Percentiles rank a stretch among this genome's conserved stretches.
Evolutionary conservation across 2,888 invertebrate genomes (phyloP).

Genomic region (Rhingia campestris): DNA sequence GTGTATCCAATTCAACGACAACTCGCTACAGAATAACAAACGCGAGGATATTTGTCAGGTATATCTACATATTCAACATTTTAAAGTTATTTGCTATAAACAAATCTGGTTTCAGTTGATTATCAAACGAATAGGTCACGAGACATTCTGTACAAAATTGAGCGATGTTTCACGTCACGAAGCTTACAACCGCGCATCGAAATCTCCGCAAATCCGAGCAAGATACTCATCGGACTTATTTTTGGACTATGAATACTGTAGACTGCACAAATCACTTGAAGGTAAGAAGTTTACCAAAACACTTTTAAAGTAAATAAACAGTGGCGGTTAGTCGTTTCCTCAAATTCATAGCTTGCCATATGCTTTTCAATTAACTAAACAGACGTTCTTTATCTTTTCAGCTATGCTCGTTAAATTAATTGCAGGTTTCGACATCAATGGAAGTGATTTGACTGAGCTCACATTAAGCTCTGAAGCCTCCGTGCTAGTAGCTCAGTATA

Average conservation of each 20-base stretch:
- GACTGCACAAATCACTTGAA: constrained; percentile 92
- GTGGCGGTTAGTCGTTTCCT: not conserved
- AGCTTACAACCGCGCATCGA: constrained; percentile 94
- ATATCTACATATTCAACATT: not conserved
- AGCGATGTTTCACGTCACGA: constrained; percentile 94
- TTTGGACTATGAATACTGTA: constrained; percentile 97
- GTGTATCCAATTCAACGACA: constrained; percentile 94
- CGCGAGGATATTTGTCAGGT: constrained; percentile 89
- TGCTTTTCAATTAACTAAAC: not conserved
- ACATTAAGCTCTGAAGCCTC: constrained; percentile 82
- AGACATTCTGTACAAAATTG: constrained; percentile 93
- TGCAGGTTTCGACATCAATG: constrained; percentile 83
- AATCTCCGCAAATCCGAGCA: constrained; percentile 94
- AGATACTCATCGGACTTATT: constrained; percentile 90
- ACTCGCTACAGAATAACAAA: constrained; percentile 89
- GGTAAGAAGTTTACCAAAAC: constrained; percentile 81
- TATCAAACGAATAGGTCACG: constrained; percentile 94
- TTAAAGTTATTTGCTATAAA: not conserved
- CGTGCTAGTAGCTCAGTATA: constrained; percentile 87
- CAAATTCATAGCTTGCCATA: too few species aligned
- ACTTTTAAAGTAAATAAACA: not conserved
- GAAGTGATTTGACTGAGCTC: constrained; percentile 83
- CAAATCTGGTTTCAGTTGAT: constrained; percentile 84
- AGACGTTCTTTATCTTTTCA: constrained; percentile 74
- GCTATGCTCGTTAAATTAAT: constrained; percentile 85